Percentiles rank a stretch among this genome's conserved stretches.
These are phyloP conservation scores for Protobothrops mucrosquamatus DNA, from an alignment of 2,113 vertebrate genomes.

Conservation along the genomic window DNA sequence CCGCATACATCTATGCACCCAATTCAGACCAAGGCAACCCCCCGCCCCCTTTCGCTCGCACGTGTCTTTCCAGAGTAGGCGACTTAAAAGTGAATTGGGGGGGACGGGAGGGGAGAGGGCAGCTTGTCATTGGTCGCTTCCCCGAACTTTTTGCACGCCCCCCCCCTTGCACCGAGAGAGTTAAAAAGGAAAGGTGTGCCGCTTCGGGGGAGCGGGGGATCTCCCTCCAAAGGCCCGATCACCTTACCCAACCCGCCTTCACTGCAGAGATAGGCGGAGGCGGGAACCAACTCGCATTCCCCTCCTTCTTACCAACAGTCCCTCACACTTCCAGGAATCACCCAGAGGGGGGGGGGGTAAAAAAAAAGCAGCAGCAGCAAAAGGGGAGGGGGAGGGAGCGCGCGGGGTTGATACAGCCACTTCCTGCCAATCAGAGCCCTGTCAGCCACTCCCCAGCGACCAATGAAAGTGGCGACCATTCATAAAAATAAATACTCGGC, in stretches of 20 bases:
- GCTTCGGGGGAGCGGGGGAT: not conserved
- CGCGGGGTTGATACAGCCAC: not conserved
- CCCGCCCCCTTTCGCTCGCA: not conserved
- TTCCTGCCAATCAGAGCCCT: constrained; percentile 22
- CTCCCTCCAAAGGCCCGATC: constrained; percentile 5
- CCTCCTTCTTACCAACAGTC: constrained; percentile 36
- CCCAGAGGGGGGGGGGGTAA: not conserved
- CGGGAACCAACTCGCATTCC: constrained; percentile 13
- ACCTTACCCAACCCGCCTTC: constrained; percentile 28
- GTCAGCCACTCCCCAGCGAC: not conserved
- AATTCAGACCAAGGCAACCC: too few species aligned
- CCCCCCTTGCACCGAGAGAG: not conserved
- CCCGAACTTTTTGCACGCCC: not conserved
- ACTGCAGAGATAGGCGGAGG: constrained; percentile 2
- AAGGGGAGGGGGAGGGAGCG: not conserved
- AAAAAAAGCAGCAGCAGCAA: not conserved
- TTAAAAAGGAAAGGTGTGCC: not conserved
- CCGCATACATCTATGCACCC: too few species aligned
- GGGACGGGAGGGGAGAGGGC: not conserved
- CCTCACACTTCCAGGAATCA: constrained; percentile 36
- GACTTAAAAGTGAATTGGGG: not conserved
- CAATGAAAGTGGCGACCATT: constrained; percentile 25
- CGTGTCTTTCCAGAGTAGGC: not conserved
- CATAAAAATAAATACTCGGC: constrained; percentile 32
- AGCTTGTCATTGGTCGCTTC: not conserved